These are phyloP conservation scores for Melanophora roralis DNA, from an alignment of 2,888 invertebrate genomes.

Conservation along the genomic window DNA sequence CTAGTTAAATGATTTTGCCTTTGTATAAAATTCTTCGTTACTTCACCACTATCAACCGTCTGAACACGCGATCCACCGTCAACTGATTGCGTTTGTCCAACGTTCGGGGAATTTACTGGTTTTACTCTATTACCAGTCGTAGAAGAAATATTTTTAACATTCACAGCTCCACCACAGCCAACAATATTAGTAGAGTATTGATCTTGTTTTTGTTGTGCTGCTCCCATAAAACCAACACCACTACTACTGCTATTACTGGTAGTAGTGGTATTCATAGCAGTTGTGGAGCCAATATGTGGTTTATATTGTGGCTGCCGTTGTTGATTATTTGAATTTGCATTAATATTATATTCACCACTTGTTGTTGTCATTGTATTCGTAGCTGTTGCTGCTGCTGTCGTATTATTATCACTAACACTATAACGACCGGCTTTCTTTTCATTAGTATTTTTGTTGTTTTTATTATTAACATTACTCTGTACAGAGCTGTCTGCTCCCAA, in stretches of 20 bases:
- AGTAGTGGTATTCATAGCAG: background rate
- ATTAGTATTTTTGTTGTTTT: constrained; percentile 49
- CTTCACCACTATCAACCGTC: constrained; percentile 67
- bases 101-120: constrained; percentile 66
- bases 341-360: constrained; percentile 52
- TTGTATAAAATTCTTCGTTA: background rate
- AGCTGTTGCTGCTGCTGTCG: constrained; percentile 62
- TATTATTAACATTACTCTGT: constrained; percentile 45
- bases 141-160: constrained; percentile 46
- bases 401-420: constrained; percentile 58
- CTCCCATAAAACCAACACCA: constrained; percentile 50
- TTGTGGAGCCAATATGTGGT: constrained; percentile 16
- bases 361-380: constrained; percentile 33
- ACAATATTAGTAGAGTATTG: constrained; percentile 32
- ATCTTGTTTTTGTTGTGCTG: constrained; percentile 39
- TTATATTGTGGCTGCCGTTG: constrained; percentile 36
- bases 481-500: constrained; percentile 49
- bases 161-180: constrained; percentile 49
- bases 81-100: constrained; percentile 72
- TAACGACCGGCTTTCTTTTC: constrained; percentile 63
- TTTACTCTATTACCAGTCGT: constrained; percentile 58
- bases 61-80: constrained; percentile 76
- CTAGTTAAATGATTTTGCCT: constrained; percentile 38
- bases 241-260: constrained; percentile 12
- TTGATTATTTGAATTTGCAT: constrained; percentile 53